Evolutionary conservation across 2,888 invertebrate genomes (phyloP).

Genomic region (Microdon myrmicae): DNA sequence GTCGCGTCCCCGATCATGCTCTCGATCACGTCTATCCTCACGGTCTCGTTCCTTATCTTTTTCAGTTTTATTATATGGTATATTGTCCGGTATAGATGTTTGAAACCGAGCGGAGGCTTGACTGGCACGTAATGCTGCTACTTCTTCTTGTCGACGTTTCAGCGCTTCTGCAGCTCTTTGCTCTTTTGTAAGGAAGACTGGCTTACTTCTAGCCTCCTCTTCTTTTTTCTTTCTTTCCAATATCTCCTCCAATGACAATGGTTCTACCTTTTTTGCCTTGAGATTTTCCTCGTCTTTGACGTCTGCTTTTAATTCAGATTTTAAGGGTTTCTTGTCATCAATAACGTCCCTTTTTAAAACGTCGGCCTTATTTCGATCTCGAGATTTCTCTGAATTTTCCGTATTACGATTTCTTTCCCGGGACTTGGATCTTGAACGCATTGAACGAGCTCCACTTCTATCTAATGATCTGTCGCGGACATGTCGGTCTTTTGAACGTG

Average conservation of each 20-base stretch:
- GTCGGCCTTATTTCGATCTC: constrained; percentile 48
- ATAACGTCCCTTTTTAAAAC: constrained; percentile 25
- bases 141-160: constrained; percentile 87
- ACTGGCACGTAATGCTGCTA: constrained; percentile 80
- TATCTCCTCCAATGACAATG: constrained; percentile 94
- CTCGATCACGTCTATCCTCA: constrained; percentile 65
- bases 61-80: not conserved
- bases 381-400: constrained; percentile 53
- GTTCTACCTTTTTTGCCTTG: constrained; percentile 73
- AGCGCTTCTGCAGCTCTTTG: constrained; percentile 91
- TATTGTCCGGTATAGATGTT: constrained; percentile 15
- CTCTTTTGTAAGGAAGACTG: constrained; percentile 96
- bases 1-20: constrained; percentile 56
- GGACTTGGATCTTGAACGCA: constrained; percentile 38
- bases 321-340: constrained; percentile 25
- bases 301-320: constrained; percentile 55
- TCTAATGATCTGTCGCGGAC: constrained; percentile 55
- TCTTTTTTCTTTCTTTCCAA: constrained; percentile 96
- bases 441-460: constrained; percentile 15
- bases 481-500: constrained; percentile 60
- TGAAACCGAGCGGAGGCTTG: constrained; percentile 66
- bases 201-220: constrained; percentile 93
- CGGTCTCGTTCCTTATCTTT: constrained; percentile 68
- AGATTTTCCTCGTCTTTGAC: constrained; percentile 66
- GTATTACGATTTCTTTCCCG: constrained; percentile 21